Conservation (phyloP, 2,888 invertebrate species). For the Eupithecia subumbrata region DNA sequence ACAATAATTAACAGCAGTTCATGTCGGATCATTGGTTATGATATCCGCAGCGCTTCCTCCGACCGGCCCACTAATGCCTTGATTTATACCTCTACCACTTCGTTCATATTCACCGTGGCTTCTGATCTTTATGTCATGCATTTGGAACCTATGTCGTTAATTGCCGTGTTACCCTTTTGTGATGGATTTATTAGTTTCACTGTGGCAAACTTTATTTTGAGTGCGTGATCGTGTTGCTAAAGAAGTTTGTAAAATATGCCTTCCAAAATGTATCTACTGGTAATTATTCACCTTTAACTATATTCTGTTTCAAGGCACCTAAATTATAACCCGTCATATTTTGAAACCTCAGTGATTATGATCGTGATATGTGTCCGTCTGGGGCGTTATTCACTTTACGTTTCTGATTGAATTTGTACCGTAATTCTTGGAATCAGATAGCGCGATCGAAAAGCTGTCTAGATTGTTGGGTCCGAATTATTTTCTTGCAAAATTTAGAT, state of each 20-base stretch:
- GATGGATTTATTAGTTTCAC: slow-evolving; percentile 30
- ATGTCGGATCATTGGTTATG: slow-evolving; percentile 60
- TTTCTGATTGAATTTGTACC: slow-evolving; percentile 33
- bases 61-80: slow-evolving; percentile 63
- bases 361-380: slow-evolving; percentile 23
- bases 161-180: slow-evolving; percentile 33
- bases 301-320: slow-evolving; percentile 21
- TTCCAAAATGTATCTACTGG: slow-evolving; percentile 3
- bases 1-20: slow-evolving; percentile 55
- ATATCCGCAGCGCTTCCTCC: slow-evolving; percentile 60
- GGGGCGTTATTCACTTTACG: slow-evolving; percentile 21
- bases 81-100: slow-evolving; percentile 64
- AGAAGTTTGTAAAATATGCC: slow-evolving; percentile 5
- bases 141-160: slow-evolving; percentile 52
- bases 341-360: slow-evolving; percentile 23
- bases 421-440: slow-evolving; percentile 32
- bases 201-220: slow-evolving; percentile 16
- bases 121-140: slow-evolving; percentile 53
- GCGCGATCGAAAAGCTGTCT: slow-evolving; percentile 24
- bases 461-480: neutral
- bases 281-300: slow-evolving; percentile 3
- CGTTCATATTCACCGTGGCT: slow-evolving; percentile 53
- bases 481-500: neutral
- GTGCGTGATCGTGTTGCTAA: slow-evolving; percentile 23
- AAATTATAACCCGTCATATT: slow-evolving; percentile 27